Evolutionary conservation across 2,113 vertebrate genomes (phyloP), one percentile per base, ranked within the genome.

Genomic region (Oryzias celebensis): DNA sequence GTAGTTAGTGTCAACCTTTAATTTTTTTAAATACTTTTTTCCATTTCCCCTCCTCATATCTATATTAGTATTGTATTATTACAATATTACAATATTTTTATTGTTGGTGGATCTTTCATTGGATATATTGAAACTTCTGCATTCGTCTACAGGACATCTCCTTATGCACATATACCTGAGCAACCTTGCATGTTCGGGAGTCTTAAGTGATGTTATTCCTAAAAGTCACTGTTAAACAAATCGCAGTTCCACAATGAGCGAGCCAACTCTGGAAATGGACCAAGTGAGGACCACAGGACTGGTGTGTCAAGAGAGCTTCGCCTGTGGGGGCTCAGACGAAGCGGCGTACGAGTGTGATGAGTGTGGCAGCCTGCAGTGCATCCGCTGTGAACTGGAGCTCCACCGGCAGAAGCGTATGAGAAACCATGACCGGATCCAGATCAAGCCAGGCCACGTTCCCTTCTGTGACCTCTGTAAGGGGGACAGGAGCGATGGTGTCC

Each of bases 281-380:
- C 95, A 93, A 71, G 93, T 90, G n/a, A 87, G 93, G 72, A 94
- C 88, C 77, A 90, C 93, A 0, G 77, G 78, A 0, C 89, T 95
- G 1, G 80, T 95, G 54, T 99, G 97, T 81, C 97, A 99, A 87
- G 97, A 99, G 77, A 98, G 95, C 80, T 99, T 97, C 10, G 95
- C 94, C 41, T 99, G 97, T 46, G 94, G 95, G 2, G 97, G 97
- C 15, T 90, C 93, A 0, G 95, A 96, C 0, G 94, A 96, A 78
- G 97, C 96, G 2, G 66, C 92, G 4, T 98, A 95, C 13, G 97
- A 99, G 71, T 99, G 97, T 0, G 97, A 99, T 0, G 97, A 99
- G 71, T 99, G 97, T 58, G 93, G 95, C 64, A 98, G 96, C 61
- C 58, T 99, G 62, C 97, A 99, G 82, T 99, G 97, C 58, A 81